Base-by-base conservation (phyloP, 2,113 vertebrate species). In the Thunnus maccoyii region DNA sequence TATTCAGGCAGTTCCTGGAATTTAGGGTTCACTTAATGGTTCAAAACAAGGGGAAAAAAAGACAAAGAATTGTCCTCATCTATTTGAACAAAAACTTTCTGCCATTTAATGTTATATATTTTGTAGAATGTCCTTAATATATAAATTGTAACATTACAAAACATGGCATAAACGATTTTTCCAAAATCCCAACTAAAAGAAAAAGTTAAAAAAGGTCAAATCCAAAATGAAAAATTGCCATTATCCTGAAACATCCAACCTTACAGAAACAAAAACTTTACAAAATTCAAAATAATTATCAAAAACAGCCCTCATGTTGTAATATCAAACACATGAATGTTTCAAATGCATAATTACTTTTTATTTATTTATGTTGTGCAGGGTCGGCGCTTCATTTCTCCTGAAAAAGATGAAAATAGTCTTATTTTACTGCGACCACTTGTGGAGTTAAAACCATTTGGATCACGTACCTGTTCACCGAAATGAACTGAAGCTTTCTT, bases 401-500 rank as follows among this genome's bases (percentile, higher is more conserved):
- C 90, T 93, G 88, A 87, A 89, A 80, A 48, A 76, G 16, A 86
- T 6, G 1, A 52, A 32, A 87, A 56, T n/a, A 1, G 15, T n/a
- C 7, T 72, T 36, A 10, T 51, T 12, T 32, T 9, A 41, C 1
- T 57, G 20, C 20, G 6, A 65, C 54, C 0, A 8, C 2, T 56
- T 60, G 25, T 22, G 1, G 15, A 30, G 15, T 52, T 3, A 41
- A 30, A 66, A 7, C 20, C 10, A 41, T n/a, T 11, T n/a, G 27
- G 4, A 15, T 46, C 36, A 44, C 73, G 17, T 83, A 93, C 91
- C 90, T 88, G 74, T 6, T 30, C 6, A 69, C 60, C 2, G 68
- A 44, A 48, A 90, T 51, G 85, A 95, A 95, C 76, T 93, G 85
- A 14, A 95, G 92, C 80, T 83, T 93, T 75, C 91, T 91, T 86